These are phyloP conservation scores for Hirundo rustica DNA, from an alignment of 2,797 vertebrate genomes.

Conservation along the genomic window DNA sequence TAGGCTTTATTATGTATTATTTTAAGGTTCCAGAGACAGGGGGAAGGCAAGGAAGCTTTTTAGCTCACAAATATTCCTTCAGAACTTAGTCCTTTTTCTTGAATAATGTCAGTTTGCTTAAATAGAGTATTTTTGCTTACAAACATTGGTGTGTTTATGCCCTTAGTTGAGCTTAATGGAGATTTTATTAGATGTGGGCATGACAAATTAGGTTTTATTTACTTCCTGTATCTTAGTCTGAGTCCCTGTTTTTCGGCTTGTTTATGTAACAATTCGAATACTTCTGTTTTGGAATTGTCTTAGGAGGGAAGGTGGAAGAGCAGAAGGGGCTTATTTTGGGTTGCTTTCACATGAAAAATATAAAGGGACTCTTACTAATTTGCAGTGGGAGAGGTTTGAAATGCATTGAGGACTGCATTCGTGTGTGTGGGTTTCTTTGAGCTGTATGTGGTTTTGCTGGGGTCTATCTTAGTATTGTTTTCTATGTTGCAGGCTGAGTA, in stretches of 20 bases:
- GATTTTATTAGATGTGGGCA: neutral
- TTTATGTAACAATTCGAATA: neutral
- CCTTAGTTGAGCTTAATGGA: neutral
- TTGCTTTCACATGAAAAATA: neutral
- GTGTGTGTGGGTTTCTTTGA: neutral
- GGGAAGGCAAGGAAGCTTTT: neutral
- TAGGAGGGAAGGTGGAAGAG: neutral
- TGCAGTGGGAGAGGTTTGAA: neutral
- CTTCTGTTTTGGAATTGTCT: neutral
- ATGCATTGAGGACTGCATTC: neutral
- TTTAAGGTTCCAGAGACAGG: neutral
- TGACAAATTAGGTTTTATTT: neutral
- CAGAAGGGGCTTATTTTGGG: neutral
- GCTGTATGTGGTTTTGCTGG: neutral
- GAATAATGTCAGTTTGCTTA: neutral
- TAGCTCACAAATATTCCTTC: neutral
- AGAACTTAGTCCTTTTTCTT: neutral
- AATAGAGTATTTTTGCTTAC: neutral
- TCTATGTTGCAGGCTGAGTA: slow-evolving; percentile 86
- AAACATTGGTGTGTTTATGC: neutral
- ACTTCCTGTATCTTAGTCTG: neutral
- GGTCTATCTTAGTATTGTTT: neutral
- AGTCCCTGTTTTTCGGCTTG: neutral
- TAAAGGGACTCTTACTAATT: neutral
- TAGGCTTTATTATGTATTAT: neutral